These are phyloP conservation scores for Copidosoma floridanum DNA, from an alignment of 1,140 invertebrate species.

Conservation along the genomic window DNA sequence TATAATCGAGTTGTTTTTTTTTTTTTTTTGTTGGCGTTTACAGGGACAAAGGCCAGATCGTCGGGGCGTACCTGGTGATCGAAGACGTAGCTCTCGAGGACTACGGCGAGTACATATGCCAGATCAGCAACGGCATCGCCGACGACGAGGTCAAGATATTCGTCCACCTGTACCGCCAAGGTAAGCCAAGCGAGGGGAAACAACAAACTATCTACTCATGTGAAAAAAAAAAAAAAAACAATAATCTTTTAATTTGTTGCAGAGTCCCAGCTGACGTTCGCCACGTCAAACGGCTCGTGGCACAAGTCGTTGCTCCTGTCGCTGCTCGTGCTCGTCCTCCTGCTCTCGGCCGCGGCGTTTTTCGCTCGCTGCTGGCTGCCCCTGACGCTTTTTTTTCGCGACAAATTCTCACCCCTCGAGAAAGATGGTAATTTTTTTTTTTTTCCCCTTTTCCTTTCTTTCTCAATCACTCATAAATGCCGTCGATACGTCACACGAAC, in stretches of 20 bases:
- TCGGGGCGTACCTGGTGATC: conserved; percentile 68
- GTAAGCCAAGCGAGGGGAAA: too few species aligned
- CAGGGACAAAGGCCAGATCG: conserved; percentile 68
- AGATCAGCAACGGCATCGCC: conserved; percentile 56
- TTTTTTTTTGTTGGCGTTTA: conserved; percentile 29
- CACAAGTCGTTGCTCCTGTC: conserved; percentile 46
- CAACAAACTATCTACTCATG: not conserved
- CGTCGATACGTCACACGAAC: too few species aligned
- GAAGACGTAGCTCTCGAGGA: conserved; percentile 61
- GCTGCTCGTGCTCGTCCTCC: conserved; percentile 42
- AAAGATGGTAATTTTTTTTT: conserved; percentile 52
- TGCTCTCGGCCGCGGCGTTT: conserved; percentile 46
- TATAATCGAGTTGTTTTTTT: too few species aligned
- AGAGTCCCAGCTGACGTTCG: conserved; percentile 47
- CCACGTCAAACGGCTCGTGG: conserved; percentile 48
- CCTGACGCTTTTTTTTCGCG: conserved; percentile 44
- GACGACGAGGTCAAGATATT: conserved; percentile 49
- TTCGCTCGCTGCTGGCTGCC: conserved; percentile 51
- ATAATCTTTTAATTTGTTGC: conserved; percentile 25
- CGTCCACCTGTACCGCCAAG: conserved; percentile 51
- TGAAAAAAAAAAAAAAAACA: too few species aligned
- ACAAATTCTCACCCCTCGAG: conserved; percentile 50
- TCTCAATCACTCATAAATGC: too few species aligned
- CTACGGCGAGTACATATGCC: conserved; percentile 68
- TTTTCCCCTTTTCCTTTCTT: too few species aligned